A percentile compares a stretch with the other conserved stretches of the same genome.
These are phyloP conservation scores for Drosophila orosa DNA, from an alignment of 1,140 invertebrate genomes.

Conservation along the genomic window DNA sequence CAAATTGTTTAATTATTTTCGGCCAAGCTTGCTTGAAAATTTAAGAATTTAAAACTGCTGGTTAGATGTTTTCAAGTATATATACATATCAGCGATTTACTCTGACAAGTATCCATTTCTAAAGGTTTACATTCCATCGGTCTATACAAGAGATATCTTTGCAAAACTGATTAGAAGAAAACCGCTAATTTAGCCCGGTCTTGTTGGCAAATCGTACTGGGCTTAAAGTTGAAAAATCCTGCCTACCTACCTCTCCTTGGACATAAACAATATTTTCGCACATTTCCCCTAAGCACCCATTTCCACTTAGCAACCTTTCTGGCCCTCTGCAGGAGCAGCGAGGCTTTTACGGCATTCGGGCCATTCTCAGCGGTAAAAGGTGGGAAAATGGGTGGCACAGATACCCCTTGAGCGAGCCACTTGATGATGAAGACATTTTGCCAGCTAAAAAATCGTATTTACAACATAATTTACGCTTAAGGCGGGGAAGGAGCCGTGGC, in stretches of 20 bases:
- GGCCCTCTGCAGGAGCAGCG: constrained; percentile 16
- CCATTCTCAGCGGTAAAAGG: constrained; percentile 8
- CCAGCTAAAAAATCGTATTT: constrained; percentile 72
- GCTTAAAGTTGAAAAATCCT: neutral
- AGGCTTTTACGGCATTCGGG: constrained; percentile 47
- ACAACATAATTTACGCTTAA: constrained; percentile 72
- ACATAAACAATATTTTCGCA: constrained; percentile 60
- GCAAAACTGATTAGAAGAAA: neutral
- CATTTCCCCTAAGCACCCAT: constrained; percentile 60
- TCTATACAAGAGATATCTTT: neutral
- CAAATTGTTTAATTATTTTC: constrained; percentile 1
- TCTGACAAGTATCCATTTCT: neutral
- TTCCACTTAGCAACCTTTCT: constrained; percentile 71
- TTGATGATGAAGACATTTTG: constrained; percentile 75
- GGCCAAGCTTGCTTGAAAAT: too few species aligned
- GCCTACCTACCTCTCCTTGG: neutral
- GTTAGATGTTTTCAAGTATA: neutral
- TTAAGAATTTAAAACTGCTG: neutral
- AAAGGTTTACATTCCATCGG: neutral
- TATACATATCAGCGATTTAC: neutral
- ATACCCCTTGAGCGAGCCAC: constrained; percentile 32
- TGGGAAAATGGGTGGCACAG: neutral
- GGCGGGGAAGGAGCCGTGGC: neutral
- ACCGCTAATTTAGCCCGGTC: neutral
- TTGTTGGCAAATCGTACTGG: neutral